Evolutionary conservation across 2,888 invertebrate species (phyloP).

Genomic region (Lycophotia porphyrea): DNA sequence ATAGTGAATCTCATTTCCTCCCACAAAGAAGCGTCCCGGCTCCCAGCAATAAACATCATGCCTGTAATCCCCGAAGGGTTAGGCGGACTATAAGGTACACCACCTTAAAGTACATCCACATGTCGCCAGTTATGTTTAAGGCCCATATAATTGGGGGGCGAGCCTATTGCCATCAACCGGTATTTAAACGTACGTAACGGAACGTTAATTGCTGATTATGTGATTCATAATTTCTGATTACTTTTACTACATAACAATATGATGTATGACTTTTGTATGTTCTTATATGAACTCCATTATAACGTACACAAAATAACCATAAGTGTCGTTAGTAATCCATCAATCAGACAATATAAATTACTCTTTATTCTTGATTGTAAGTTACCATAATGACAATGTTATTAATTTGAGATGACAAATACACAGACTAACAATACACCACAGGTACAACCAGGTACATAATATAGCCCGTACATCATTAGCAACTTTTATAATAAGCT

Average conservation of each 20-base stretch:
- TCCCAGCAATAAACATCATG: no score
- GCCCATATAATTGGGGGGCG: no score
- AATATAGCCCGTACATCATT: neutral
- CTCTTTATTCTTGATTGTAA: constrained; percentile 22
- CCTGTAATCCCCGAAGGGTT: no score
- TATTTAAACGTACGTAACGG: no score
- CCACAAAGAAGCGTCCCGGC: neutral
- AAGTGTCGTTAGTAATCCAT: constrained; percentile 26
- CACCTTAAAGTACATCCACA: no score
- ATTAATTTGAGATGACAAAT: constrained; percentile 15
- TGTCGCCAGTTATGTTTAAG: no score
- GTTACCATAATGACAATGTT: constrained; percentile 8
- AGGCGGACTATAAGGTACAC: no score
- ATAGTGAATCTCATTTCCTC: neutral
- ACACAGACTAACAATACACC: neutral
- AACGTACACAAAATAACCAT: neutral
- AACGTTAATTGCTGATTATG: no score
- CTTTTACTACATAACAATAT: neutral
- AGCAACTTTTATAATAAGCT: neutral
- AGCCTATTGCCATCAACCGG: no score
- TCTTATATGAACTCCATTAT: neutral
- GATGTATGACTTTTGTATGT: neutral
- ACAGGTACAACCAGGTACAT: neutral
- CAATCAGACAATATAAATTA: constrained; percentile 25
- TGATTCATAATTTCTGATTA: neutral